Base-by-base conservation (phyloP, 2,797 vertebrate genomes). In the Eurystomus glaucurus region DNA sequence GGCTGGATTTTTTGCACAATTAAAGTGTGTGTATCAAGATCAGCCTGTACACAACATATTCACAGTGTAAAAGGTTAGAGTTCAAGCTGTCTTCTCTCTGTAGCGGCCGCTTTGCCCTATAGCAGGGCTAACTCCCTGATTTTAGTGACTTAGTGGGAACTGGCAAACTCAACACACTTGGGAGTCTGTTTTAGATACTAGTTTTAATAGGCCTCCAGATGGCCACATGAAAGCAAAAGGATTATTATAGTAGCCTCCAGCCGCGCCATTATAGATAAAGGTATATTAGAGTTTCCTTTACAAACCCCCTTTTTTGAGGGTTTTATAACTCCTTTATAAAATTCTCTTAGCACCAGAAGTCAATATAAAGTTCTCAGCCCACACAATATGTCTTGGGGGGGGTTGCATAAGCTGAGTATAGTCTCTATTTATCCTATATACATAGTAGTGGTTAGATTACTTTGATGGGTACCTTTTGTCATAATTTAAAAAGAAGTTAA, bases 181-280 rank as follows among this genome's bases (percentile, higher is more conserved):
- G 97, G 97, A 98, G 97, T 97, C 97, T 98, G 97, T 95, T 98
- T 98, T 98, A 98, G 97, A 97, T 97, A 97, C 96, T 95, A 88
- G 95, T 98, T 98, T 98, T 98, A 98, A 98, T 98, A 97, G 98
- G 98, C 97, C 97, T 98, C 98, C 98, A 98, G 98, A 98, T 98
- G 98, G 98, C 95, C 96, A 97, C 98, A 98, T 98, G 98, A 98
- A 98, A 98, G 98, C 85, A 88, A 97, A 97, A 98, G 97, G 97
- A 98, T 98, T 98, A 98, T 98, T 98, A 98, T 97, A 98, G 98
- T 82, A 97, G 97, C 98, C 98, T 96, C 98, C 98, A 98, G 96
- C 97, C 37, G 95, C 96, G 97, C 96, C 94, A 95, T 98, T 98
- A 98, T 94, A 98, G 97, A 97, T 98, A 98, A 98, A 98, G 98